These are phyloP conservation scores for Callipepla californica DNA, from an alignment of 2,113 vertebrate species.

Conservation along the genomic window DNA sequence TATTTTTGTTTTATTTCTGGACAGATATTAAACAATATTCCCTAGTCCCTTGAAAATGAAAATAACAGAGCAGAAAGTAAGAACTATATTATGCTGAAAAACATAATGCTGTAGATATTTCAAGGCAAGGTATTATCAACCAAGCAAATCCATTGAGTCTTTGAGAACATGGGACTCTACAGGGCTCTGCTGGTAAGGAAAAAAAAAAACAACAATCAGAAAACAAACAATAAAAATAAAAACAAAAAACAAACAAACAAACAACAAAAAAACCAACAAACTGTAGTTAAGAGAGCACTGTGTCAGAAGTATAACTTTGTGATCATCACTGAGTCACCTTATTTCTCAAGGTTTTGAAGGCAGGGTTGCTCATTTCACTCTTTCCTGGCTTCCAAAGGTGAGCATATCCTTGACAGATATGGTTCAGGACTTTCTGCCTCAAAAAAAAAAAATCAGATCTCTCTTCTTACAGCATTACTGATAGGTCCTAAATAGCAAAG, in stretches of 20 bases:
- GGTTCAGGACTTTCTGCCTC: neutral
- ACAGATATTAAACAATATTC: neutral
- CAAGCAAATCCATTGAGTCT: neutral
- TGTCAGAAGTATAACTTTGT: neutral
- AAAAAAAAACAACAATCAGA: neutral
- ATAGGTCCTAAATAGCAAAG: neutral
- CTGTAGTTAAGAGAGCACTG: neutral
- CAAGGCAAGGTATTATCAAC: neutral
- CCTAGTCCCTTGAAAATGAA: neutral
- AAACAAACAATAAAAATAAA: neutral
- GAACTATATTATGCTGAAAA: neutral
- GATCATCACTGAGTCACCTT: neutral
- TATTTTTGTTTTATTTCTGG: neutral
- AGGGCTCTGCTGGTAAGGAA: neutral
- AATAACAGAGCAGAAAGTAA: neutral
- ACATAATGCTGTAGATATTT: accelerated
- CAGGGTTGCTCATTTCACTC: neutral
- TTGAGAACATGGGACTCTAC: accelerated
- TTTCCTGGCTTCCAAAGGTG: neutral
- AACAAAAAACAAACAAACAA: too few species aligned
- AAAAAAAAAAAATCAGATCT: neutral
- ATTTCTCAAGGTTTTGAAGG: neutral
- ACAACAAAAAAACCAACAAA: neutral
- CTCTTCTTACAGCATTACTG: neutral
- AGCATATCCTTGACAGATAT: neutral